Base-by-base conservation (phyloP, 37 sponge, comb jelly and placozoan species). In the Spongia lamella region DNA sequence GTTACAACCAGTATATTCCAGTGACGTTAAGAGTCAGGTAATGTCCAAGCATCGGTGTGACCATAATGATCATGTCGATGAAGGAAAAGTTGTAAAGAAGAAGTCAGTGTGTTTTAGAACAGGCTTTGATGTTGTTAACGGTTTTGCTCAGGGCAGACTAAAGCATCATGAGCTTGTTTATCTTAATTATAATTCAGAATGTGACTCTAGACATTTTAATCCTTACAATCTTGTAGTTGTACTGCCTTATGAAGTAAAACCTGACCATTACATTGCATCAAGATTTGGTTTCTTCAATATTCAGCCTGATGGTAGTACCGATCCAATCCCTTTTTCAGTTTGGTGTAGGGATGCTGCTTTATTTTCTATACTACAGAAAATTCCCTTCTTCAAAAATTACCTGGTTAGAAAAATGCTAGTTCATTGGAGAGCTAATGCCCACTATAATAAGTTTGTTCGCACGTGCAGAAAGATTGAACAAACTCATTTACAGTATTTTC, bases 281-380 rank as follows among this genome's bases (percentile, higher is more conserved):
- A 67, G 80, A n/a, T 94, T 90, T 90, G 94, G 94, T 14, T 67
- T 94, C 61, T 61, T 86, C 27, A 75, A 73, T 32, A 76, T 90
- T 7, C 62, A 86, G 31, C 73, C 82, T 1, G 93, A 90, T 75
- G 84, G 82, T 0, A 47, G 30, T 16, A 73, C 76, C 39, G 88
- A 83, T 35, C 63, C 68, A 26, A 83, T 75, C 22, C 83, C 64
- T 19, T 90, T 94, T 72, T 84, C 88, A 6, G 88, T 80, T 2
- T 94, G 94, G 94, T 59, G 77, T 30, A 73, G 78, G 9, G 92
- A 94, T 27, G 85, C 92, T 19, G 76, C 66, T 53, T 21, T 90
- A 19, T 87, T 73, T 57, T 39, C 66, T 25, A 59, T 76, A 11
- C 58, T 89, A 5, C 63, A 54, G 56, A 61, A 74, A 53, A 79